Evolutionary conservation across 2,113 vertebrate genomes (phyloP), one percentile per base, ranked within the genome.

Genomic region (Ondatra zibethicus): DNA sequence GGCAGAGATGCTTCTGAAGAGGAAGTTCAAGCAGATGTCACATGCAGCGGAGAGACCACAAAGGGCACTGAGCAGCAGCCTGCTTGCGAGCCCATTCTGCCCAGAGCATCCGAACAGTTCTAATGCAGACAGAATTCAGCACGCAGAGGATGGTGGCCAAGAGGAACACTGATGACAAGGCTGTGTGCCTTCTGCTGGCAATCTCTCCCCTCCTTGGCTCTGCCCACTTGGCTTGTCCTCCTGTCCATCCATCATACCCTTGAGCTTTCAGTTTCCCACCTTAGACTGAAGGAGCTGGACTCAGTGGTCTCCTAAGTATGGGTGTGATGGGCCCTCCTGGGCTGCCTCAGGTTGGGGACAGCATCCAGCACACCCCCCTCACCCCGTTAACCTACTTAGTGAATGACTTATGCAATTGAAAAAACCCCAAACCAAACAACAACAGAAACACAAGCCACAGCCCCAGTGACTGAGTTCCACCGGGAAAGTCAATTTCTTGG

Each of bases 401-500:
- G 58, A 65, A 65, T 85, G 82, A 94, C 73, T 91, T 75, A 76
- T 10, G 55, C 52, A 95, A 95, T 45, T 55, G 13, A 88, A 76
- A 87, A 89, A 68, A 45, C 1, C 52, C 52, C 75, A 63, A 91
- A 80, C 39, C 81, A 77, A 97, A 95, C 55, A 96, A 73, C 84
- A 96, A 89, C 75, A 80, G n/a, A 91, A 42, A 70, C 2, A 42
- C 45, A 88, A 23, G 47, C 86, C 1, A 0, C 77, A 95, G 39
- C 5, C 96, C 68, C 90, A 96, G 81, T 95, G 95, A 95, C 73
- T 87, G 95, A 75, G 92, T 95, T 94, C 93, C 97, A 97, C 91
- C 91, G 0, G 45, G 94, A 97, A 96, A 5, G 45, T 91, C 33
- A 75, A 61, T 19, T 23, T 94, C 93, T 95, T 95, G 1, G 96